Percentiles rank a stretch among this genome's conserved stretches.
phyloP scores from a whole-genome alignment of 1,140 invertebrate species.

The Diachasmimorpha longicaudata region DNA sequence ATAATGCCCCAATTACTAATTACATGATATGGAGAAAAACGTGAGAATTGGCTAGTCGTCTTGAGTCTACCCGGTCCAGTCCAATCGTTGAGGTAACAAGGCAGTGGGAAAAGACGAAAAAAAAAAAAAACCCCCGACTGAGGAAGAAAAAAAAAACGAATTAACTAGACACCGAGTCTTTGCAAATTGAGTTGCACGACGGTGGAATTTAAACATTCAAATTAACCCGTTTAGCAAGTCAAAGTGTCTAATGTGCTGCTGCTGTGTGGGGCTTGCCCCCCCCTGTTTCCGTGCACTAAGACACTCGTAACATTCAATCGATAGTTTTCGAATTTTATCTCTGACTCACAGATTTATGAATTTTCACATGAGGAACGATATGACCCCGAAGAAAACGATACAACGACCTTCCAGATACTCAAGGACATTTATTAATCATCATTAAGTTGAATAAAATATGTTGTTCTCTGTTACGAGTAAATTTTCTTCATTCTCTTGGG shows the following conservation, averaged over 20 bases:
- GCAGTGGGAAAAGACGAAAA: background rate
- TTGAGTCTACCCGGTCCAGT: background rate
- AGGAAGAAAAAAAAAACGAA: conserved; percentile 40
- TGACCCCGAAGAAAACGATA: background rate
- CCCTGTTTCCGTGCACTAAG: conserved; percentile 31
- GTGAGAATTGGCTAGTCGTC: conserved; percentile 21
- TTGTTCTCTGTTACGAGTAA: too few species aligned
- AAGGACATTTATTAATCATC: too few species aligned
- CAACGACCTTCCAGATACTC: too few species aligned
- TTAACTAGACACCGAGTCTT: conserved; percentile 51
- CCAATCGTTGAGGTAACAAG: background rate
- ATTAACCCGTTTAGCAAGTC: conserved; percentile 60
- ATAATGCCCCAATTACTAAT: conserved; percentile 33
- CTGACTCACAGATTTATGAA: background rate
- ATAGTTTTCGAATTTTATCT: conserved; percentile 29
- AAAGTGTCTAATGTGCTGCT: conserved; percentile 50
- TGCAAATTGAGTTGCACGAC: conserved; percentile 57
- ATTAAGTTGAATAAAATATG: too few species aligned
- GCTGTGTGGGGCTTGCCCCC: conserved; percentile 1
- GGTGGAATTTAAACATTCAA: conserved; percentile 60
- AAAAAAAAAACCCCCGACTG: background rate
- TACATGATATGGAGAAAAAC: conserved; percentile 29
- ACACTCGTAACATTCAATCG: conserved; percentile 52
- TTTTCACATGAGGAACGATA: background rate
- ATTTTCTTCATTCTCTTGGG: conserved; percentile 11